Conservation (phyloP, 2,888 invertebrate genomes). For the Octonoba sinensis region DNA sequence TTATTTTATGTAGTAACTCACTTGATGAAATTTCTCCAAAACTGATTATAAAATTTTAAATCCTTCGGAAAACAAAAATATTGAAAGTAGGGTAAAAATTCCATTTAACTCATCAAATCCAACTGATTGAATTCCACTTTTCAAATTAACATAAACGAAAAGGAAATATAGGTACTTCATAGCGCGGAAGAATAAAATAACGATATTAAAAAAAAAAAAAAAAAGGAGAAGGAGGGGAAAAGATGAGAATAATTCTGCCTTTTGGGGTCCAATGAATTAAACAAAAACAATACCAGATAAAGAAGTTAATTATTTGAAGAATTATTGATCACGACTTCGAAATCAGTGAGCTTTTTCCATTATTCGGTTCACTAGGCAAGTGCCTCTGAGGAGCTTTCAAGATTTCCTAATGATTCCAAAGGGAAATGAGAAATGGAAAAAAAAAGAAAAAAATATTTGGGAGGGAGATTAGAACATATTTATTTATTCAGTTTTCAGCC, state of each 20-base stretch:
- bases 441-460: neutral
- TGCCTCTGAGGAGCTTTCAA: constrained; percentile 29
- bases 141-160: constrained; percentile 52
- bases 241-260: constrained; percentile 26
- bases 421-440: constrained; percentile 45
- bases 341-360: constrained; percentile 61
- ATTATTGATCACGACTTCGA: constrained; percentile 57
- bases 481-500: constrained; percentile 34
- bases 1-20: no score
- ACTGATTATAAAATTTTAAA: constrained; percentile 16
- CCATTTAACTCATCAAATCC: constrained; percentile 52
- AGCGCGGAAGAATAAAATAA: constrained; percentile 12
- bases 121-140: constrained; percentile 54
- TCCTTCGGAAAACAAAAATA: constrained; percentile 17
- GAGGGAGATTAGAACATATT: constrained; percentile 29
- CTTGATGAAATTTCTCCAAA: no score
- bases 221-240: neutral
- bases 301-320: constrained; percentile 64
- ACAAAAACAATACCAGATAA: constrained; percentile 62
- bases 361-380: constrained; percentile 51
- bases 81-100: constrained; percentile 24
- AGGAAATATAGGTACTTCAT: constrained; percentile 24
- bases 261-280: constrained; percentile 46
- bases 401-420: constrained; percentile 53
- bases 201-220: constrained; percentile 12